Evolutionary conservation across 2,113 vertebrate species (phyloP).

Genomic region (Bos taurus): DNA sequence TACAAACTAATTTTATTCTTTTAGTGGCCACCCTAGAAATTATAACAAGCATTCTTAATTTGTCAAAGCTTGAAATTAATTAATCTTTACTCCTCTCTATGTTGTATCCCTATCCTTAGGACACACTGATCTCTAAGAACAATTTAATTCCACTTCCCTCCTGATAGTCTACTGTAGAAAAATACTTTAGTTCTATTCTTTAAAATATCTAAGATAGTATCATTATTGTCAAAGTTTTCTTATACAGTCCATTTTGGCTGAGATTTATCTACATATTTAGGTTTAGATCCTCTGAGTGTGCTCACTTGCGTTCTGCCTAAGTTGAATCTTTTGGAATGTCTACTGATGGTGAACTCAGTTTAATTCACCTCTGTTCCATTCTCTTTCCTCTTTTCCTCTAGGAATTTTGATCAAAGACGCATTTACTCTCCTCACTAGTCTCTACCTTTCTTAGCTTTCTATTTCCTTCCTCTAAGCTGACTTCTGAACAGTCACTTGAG

Average conservation of each 20-base stretch:
- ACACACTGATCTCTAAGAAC: background rate
- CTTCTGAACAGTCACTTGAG: background rate
- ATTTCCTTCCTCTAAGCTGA: background rate
- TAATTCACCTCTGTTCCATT: background rate
- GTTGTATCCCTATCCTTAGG: background rate
- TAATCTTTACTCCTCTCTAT: background rate
- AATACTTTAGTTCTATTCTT: background rate
- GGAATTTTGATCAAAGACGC: background rate
- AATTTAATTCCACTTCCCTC: background rate
- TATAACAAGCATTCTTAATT: background rate
- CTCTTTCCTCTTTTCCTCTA: background rate
- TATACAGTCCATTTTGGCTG: background rate
- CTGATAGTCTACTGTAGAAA: background rate
- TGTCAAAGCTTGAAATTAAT: background rate
- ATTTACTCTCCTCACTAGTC: background rate
- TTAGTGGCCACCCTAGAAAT: background rate
- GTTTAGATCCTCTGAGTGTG: background rate
- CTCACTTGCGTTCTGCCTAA: background rate
- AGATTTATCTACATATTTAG: background rate
- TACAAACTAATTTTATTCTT: background rate
- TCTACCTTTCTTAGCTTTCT: background rate
- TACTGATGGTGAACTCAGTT: background rate
- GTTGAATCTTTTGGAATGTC: background rate
- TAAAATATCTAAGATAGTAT: background rate
- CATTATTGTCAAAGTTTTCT: background rate